Conservation (phyloP, 2,888 invertebrate genomes). For the Parapristionchus giblindavisi region DNA sequence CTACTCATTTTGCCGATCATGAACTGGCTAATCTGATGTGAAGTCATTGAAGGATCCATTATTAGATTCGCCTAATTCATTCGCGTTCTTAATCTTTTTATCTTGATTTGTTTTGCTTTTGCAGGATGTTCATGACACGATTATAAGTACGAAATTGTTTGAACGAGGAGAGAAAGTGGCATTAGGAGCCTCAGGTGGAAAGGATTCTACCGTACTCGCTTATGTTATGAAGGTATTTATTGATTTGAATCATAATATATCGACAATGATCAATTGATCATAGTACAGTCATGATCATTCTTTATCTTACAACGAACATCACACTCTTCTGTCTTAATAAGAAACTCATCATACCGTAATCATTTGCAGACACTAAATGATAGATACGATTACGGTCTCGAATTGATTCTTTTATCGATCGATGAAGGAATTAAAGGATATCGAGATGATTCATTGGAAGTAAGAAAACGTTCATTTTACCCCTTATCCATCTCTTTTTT, state of each 20-base stretch:
- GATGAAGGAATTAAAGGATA: constrained; percentile 92
- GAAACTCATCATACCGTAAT: not conserved
- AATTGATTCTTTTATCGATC: constrained; percentile 89
- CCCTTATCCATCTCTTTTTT: not conserved
- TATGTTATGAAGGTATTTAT: constrained; percentile 77
- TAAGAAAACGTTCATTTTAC: constrained; percentile 71
- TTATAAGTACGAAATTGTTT: constrained; percentile 59
- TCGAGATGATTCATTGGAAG: constrained; percentile 93
- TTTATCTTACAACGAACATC: not conserved
- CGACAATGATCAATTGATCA: not conserved
- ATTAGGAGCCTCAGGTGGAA: constrained; percentile 69
- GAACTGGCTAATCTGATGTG: not conserved
- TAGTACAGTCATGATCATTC: too few species aligned
- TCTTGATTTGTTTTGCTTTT: not conserved
- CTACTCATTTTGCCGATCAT: not conserved
- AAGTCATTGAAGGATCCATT: not conserved
- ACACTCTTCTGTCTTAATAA: not conserved
- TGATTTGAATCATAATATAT: not conserved
- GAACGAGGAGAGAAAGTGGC: constrained; percentile 65
- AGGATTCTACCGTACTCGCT: constrained; percentile 95
- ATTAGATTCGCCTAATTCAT: too few species aligned
- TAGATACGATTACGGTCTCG: constrained; percentile 86
- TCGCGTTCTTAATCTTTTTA: too few species aligned
- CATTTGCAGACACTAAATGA: constrained; percentile 84
- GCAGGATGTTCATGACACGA: constrained; percentile 69